A percentile compares a stretch with the other conserved stretches of the same genome.
Evolutionary conservation across 2,797 vertebrate genomes (phyloP).

Genomic region (Notoglanidium macrostoma): DNA sequence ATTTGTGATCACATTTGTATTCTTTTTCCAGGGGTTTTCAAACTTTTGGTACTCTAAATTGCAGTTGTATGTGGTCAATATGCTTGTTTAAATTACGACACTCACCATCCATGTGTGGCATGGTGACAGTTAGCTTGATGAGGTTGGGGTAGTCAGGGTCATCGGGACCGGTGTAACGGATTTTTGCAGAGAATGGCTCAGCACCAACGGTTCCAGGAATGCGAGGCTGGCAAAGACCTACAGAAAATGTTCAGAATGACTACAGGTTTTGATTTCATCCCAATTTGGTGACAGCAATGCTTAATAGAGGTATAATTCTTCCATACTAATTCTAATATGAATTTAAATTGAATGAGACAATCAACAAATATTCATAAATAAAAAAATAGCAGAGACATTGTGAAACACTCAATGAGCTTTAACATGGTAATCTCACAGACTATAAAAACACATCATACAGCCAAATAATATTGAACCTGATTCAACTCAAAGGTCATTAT

Average conservation of each 20-base stretch:
- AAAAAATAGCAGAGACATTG: background rate
- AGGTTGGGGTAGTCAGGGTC: slow-evolving; percentile 82
- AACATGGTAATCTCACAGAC: background rate
- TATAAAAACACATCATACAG: background rate
- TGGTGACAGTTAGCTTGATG: slow-evolving; percentile 80
- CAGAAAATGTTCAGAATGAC: background rate
- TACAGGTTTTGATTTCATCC: background rate
- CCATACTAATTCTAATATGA: background rate
- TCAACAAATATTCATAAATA: background rate
- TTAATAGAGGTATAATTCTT: background rate
- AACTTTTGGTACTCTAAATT: background rate
- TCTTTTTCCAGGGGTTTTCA: background rate
- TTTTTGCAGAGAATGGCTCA: slow-evolving; percentile 85
- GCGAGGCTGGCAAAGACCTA: slow-evolving; percentile 83
- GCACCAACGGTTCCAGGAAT: slow-evolving; percentile 80
- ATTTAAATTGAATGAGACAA: background rate
- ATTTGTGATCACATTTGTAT: background rate
- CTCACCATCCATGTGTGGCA: slow-evolving; percentile 86
- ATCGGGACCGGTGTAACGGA: slow-evolving; percentile 79
- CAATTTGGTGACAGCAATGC: background rate
- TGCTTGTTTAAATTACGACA: background rate
- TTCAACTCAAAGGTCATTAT: background rate
- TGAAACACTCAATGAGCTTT: background rate
- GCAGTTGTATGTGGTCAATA: background rate
- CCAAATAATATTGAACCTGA: background rate